Evolutionary conservation across 2,113 vertebrate species (phyloP).

Genomic region (Anoura caudifer): DNA sequence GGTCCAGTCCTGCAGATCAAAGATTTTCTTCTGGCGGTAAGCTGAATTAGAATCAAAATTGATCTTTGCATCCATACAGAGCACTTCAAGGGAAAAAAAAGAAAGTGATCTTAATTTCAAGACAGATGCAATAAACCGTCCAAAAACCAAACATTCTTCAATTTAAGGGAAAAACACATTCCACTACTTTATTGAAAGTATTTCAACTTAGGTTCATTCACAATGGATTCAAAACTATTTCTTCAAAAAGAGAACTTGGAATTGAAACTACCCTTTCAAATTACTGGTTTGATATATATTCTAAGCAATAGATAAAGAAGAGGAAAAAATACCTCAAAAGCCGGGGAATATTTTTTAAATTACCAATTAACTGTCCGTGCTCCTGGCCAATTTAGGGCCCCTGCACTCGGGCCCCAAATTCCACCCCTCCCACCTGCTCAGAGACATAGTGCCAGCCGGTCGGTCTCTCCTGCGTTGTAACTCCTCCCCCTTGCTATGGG

Average conservation of each 20-base stretch:
- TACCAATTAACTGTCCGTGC: background rate
- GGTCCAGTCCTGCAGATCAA: conserved; percentile 94
- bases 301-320: background rate
- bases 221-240: conserved; percentile 29
- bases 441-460: background rate
- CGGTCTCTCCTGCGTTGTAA: background rate
- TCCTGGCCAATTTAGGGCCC: background rate
- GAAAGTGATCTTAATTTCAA: conserved; percentile 46
- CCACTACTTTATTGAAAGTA: conserved; percentile 11
- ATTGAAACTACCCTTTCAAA: conserved; percentile 25
- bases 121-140: background rate
- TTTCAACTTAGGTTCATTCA: conserved; percentile 26
- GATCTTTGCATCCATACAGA: conserved; percentile 99
- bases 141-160: background rate
- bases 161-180: background rate
- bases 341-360: background rate
- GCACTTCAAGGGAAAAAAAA: conserved; percentile 81
- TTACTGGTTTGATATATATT: background rate
- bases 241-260: background rate
- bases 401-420: background rate
- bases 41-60: conserved; percentile 97
- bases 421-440: background rate
- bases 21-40: conserved; percentile 95
- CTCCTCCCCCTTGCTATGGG: background rate
- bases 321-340: background rate